Base-by-base conservation (phyloP, 2,888 invertebrate species). In the Drosophila fulvimacula region DNA sequence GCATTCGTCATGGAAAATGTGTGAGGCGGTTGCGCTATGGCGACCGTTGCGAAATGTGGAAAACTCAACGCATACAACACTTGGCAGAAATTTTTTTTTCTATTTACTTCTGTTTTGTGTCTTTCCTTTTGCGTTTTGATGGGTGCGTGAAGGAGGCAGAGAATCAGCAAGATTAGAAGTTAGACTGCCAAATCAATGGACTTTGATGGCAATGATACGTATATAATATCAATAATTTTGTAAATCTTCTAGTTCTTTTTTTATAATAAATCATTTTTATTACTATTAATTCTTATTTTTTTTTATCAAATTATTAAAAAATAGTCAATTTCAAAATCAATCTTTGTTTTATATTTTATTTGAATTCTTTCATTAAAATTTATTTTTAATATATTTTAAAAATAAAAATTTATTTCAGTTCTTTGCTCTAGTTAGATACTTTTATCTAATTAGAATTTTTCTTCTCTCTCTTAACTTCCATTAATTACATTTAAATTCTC, bases 1-100 rank as follows among this genome's bases (percentile, higher is more conserved):
- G 79, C 84, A 79, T 84, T 85, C 84, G 89, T 76, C 81, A 87
- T 75, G 87, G 69, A 84, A 88, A 83, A 69, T 85, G 86, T 82
- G 82, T 60, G 71, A 70, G 73, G 69, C 73, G 46, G 57, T 51
- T 75, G 69, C 52, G 56, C 51, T 63, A 65, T 38, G 46, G 69
- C 63, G 52, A 65, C 70, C 56, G 56, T 69, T 73, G 76, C 69
- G 64, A 79, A 83, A 75, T 73, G 62, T 56, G 70, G 68, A 71
- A 83, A 83, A 77, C 55, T 61, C 60, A 63, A 44, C 58, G 55
- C 65, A 66, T 49, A 66, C 51, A 64, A 53, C 60, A 76, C 49
- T 62, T 52, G 67, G 56, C 41, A 57, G 49, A 69, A 38, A 48
- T 58, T 70, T 51, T 48, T 69, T 44, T 42, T 21, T 41, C 11